Evolutionary conservation across 37 sponge, comb jelly and placozoan genomes (phyloP), one percentile per base, ranked within the genome.

Genomic region (Crambe crambe): DNA sequence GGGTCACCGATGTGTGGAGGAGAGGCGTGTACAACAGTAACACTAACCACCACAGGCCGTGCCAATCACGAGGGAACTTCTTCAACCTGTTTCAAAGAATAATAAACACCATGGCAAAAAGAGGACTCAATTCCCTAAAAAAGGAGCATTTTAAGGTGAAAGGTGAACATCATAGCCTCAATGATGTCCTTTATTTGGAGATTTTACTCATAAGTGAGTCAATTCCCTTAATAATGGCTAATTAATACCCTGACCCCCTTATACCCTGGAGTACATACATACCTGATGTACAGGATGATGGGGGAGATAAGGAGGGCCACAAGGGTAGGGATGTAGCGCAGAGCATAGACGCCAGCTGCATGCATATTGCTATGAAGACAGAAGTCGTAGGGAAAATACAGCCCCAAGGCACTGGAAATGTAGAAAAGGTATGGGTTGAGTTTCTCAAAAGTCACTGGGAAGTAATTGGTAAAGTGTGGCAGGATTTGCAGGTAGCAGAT

Each of bases 371-470:
- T 21, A 58, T 78, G 79, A 56, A 91, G 59, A 69, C 91, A 91
- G 61, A 91, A 91, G 80, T 91, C 91, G 38, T 91, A 91, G 59
- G 87, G 87, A 38, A 91, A 86, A 70, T 86, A 91, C 65, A 91
- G 70, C 38, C 91, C 66, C 1, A 83, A 56, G 37, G 61, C 78
- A 86, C 87, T 86, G 70, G 70, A 47, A 30, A 91, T 30, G 63
- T 74, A 91, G 71, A 56, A 72, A n/a, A 83, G 77, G 37, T 76
- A 87, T 5, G 80, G 84, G 27, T 77, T 72, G 22, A 91, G 51
- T 20, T 37, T 37, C 44, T 75, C 88, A 75, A 87, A 91, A 1
- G 84, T 80, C 27, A 77, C 59, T 5, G 79, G 80, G 42, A 87
- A 87, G 63, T 79, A 40, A 3, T 83, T 69, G n/a, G 81, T 70